Evolutionary conservation across 2,888 invertebrate species (phyloP), one percentile per base, ranked within the genome.

Genomic region (Venusia cambrica): DNA sequence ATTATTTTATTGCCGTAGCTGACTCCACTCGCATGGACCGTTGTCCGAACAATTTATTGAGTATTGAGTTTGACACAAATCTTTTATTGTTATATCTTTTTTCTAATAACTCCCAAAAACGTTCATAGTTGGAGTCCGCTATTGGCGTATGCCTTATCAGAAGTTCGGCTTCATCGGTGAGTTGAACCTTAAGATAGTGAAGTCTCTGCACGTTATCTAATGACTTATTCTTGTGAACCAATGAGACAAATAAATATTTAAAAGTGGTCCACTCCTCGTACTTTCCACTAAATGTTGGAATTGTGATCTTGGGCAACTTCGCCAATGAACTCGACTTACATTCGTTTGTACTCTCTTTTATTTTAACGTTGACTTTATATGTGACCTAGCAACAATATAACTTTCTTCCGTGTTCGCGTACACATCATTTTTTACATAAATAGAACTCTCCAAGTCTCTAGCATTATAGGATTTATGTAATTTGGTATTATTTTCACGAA

Each of bases 21-120:
- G 19, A 10, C 6, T 17, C 26, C 3, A 17, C 1, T 2, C 7
- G 11, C 12, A 27, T 27, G 5, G 27, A 4, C 3, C 12, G 11
- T 15, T 27, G 27, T 6, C 12, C 8, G 6, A 27, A 27, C 10
- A 27, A 18, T 25, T 29, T 45, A 26, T 49, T 54, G 4, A 54
- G 26, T 16, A 58, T 49, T 28, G 41, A 37, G 27, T 48, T 48
- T 1, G 38, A 24, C 1, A 56, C 15, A 22, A 43, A 53, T 20
- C 34, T 47, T 30, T 50, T 55, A 20, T 55, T 52, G 10, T 36
- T 47, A 21, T 53, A 55, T 3, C 54, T 30, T 6, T 26, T 38
- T 2, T 45, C 27, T 25, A 57, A 39, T 3, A 32, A 20, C 14
- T 30, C 26, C 55, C 52, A 57, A 34, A 45, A 52, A 9, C 39